Base-by-base conservation (phyloP, 1,140 invertebrate species). In the Cydia amplana region DNA sequence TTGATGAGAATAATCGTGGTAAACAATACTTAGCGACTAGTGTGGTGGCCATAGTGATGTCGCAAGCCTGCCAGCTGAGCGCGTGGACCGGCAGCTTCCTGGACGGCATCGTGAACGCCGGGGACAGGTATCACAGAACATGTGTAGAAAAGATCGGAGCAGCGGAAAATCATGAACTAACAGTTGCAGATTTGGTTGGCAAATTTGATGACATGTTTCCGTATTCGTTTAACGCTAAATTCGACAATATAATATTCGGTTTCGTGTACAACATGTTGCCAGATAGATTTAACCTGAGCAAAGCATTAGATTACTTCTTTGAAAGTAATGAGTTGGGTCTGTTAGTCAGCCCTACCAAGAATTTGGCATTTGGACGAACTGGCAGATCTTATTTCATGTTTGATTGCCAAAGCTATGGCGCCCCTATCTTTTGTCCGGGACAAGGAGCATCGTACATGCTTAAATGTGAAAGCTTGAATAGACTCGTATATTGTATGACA, bases 351-450 rank as follows among this genome's bases (percentile, higher is more conserved):
- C 91, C 91, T 0, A 92, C 88, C 43, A 93, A 93, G 73, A 93
- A 94, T 67, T 83, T 95, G 67, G 94, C 94, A 12, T 95, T 95
- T 80, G 95, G 94, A 0, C 94, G 92, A 81, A 82, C 85, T 49
- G 91, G 93, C 32, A 82, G 81, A 4, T 94, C 94, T 9, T 95
- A 95, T 80, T 95, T 94, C 78, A 94, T 95, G 94, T 95, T 93
- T 82, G 95, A 95, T 78, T 94, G 94, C 78, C 94, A 95, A 84
- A 93, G 93, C 74, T 91, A 92, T 81, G 95, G 95, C 32, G 88
- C 90, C 18, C 94, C 94, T 0, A 86, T 95, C 82, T 95, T 95
- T 85, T 87, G 92, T 63, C 93, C 94, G 3, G 90, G 93, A 14
- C 91, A 93, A 81, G 94, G 94, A 5, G 88, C 91, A 25, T 90